phyloP scores from a whole-genome alignment of 1,140 invertebrate species.

The Idris sp. region DNA sequence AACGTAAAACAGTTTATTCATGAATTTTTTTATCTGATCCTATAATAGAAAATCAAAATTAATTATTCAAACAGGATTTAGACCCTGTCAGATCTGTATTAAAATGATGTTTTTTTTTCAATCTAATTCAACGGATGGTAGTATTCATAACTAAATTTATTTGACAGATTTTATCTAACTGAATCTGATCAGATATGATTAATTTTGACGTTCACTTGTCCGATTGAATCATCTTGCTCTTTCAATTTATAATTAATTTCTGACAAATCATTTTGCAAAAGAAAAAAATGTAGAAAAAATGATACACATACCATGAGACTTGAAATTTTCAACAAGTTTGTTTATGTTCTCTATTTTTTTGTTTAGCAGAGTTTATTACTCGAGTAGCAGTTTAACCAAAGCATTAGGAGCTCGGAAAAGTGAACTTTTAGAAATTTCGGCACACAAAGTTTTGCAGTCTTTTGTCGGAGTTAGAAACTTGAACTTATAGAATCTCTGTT shows the following conservation, averaged over 20 bases:
- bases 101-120: too few species aligned
- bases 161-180: constrained; percentile 14
- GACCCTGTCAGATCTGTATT: too few species aligned
- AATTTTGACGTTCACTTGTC: constrained; percentile 35
- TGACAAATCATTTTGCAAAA: not conserved
- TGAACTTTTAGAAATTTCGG: constrained; percentile 28
- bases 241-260: constrained; percentile 1
- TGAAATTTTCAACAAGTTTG: constrained; percentile 26
- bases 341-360: constrained; percentile 34
- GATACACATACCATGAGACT: not conserved
- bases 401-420: constrained; percentile 42
- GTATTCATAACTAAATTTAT: constrained; percentile 34
- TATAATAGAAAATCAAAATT: too few species aligned
- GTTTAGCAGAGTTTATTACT: constrained; percentile 44
- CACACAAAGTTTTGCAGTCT: constrained; percentile 7
- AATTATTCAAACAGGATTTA: too few species aligned
- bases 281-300: not conserved
- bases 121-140: too few species aligned
- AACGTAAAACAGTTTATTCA: too few species aligned
- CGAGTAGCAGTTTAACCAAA: constrained; percentile 16
- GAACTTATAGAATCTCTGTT: constrained; percentile 48
- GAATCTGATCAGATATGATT: constrained; percentile 43
- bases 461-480: constrained; percentile 49
- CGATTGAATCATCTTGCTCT: constrained; percentile 14
- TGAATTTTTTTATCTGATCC: too few species aligned